Conservation (phyloP, 2,888 invertebrate genomes). For the Oscheius sp. region DNA sequence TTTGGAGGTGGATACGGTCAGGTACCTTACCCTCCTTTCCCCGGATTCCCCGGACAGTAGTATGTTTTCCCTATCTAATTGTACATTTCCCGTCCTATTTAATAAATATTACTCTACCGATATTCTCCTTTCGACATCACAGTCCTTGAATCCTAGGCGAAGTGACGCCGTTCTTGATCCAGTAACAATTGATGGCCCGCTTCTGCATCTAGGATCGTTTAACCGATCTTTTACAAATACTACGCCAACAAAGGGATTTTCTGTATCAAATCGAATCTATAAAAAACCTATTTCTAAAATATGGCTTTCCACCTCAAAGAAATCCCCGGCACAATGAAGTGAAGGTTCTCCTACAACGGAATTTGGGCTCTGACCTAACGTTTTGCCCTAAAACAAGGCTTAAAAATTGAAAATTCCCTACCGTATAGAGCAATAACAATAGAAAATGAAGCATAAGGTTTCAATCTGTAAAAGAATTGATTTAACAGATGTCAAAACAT, state of each 20-base stretch:
- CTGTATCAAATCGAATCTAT: slow-evolving; percentile 68
- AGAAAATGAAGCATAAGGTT: slow-evolving; percentile 1
- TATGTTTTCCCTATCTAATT: background rate
- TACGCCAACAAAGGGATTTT: slow-evolving; percentile 64
- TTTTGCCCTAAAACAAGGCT: slow-evolving; percentile 34
- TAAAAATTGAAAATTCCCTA: background rate
- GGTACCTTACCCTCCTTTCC: slow-evolving; percentile 19
- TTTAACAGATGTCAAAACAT: slow-evolving; percentile 3
- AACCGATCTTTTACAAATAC: slow-evolving; percentile 69
- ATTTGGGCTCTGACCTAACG: slow-evolving; percentile 46
- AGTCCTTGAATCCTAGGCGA: slow-evolving; percentile 63
- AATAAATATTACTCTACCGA: slow-evolving; percentile 32
- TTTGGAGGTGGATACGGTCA: slow-evolving; percentile 17
- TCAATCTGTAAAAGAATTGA: slow-evolving; percentile 6
- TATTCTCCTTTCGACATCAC: slow-evolving; percentile 61
- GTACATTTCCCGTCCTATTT: slow-evolving; percentile 21
- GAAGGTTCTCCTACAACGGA: slow-evolving; percentile 67
- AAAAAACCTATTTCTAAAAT: background rate
- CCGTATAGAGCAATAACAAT: slow-evolving; percentile 18
- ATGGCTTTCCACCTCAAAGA: slow-evolving; percentile 47
- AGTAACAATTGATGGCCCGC: slow-evolving; percentile 46
- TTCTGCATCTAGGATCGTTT: slow-evolving; percentile 61
- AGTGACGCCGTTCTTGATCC: slow-evolving; percentile 56
- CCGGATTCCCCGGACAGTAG: slow-evolving; percentile 1
- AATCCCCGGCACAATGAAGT: slow-evolving; percentile 67